Percentiles rank a stretch among this genome's conserved stretches.
Conservation (phyloP, 1,140 invertebrate species). For the Heliconius hermathena region DNA sequence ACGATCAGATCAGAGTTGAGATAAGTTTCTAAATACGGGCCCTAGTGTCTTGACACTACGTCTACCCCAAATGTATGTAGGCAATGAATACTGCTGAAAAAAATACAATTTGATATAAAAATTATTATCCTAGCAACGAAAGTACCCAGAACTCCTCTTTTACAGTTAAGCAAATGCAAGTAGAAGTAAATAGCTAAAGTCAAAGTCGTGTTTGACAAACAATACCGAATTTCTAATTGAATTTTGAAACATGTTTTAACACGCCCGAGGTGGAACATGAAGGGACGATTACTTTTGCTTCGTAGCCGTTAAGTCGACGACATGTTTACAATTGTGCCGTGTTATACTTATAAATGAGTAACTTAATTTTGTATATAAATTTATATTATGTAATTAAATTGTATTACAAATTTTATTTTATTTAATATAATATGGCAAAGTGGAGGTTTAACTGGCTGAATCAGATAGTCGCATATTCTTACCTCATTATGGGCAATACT, state of each 20-base stretch:
- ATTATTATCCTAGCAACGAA: neutral
- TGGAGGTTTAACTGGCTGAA: too few relatives aligned
- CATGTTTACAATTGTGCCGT: constrained; percentile 8
- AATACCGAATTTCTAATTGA: constrained; percentile 14
- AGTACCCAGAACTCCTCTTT: neutral
- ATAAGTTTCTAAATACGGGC: too few relatives aligned
- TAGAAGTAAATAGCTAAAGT: constrained; percentile 5
- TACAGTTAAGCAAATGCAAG: constrained; percentile 2
- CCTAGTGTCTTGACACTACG: too few relatives aligned
- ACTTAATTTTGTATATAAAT: neutral
- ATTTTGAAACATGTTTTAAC: constrained; percentile 14
- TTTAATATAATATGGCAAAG: too few relatives aligned
- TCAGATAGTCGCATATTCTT: too few relatives aligned
- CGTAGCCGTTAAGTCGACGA: neutral
- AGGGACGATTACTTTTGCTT: constrained; percentile 5
- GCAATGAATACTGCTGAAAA: too few relatives aligned
- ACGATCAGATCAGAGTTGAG: too few relatives aligned
- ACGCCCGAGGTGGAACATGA: constrained; percentile 7
- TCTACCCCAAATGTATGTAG: too few relatives aligned
- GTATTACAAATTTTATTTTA: neutral
- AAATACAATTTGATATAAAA: neutral
- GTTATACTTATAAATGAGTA: neutral
- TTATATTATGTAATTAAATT: neutral
- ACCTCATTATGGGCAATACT: too few relatives aligned
- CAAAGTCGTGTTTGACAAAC: constrained; percentile 1